Evolutionary conservation across 2,888 invertebrate genomes (phyloP), one percentile per base, ranked within the genome.

Genomic region (Alentia gelatinosa): DNA sequence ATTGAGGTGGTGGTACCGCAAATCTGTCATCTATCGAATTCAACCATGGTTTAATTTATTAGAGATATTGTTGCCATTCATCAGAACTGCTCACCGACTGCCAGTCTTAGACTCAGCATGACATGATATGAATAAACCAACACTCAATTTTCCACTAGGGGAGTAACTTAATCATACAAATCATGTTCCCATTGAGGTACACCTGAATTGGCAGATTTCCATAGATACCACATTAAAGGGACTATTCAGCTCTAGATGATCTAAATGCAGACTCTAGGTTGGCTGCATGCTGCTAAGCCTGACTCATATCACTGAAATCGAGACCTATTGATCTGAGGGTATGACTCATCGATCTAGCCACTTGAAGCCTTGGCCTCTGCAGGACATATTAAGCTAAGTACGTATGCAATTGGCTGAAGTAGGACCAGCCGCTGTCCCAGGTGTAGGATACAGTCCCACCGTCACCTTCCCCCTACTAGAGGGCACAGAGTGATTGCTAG

Each of bases 381-480:
- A 26, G 26, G 5, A 26, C 30, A 68, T 68, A 68, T 68, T 68
- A 68, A 68, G 68, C 68, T 68, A 30, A 30, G 68, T 30, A 30
- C 68, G 12, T n/a, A n/a, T 19, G 68, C 12, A 30, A 68, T 68
- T 68, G 68, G 5, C 68, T 30, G 3, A n/a, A 30, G 68, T 30
- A 15, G 33, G 68, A 30, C 30, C 68, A 68, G 68, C 12, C 30
- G 68, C 68, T 30, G 12, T 30, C 4, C 30, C 30, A 68, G 3
- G 68, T 68, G 68, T 68, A 30, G n/a, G 68, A 68, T 68, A 30
- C 68, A n/a, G n/a, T n/a, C n/a, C n/a, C n/a, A n/a, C n/a, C n/a
- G n/a, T n/a, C n/a, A n/a, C n/a, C n/a, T n/a, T n/a, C n/a, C n/a
- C n/a, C n/a, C n/a, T n/a, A n/a, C n/a, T n/a, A n/a, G n/a, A n/a